These are phyloP conservation scores for Bellardia pandia DNA, from an alignment of 2,888 invertebrate species.

Conservation along the genomic window DNA sequence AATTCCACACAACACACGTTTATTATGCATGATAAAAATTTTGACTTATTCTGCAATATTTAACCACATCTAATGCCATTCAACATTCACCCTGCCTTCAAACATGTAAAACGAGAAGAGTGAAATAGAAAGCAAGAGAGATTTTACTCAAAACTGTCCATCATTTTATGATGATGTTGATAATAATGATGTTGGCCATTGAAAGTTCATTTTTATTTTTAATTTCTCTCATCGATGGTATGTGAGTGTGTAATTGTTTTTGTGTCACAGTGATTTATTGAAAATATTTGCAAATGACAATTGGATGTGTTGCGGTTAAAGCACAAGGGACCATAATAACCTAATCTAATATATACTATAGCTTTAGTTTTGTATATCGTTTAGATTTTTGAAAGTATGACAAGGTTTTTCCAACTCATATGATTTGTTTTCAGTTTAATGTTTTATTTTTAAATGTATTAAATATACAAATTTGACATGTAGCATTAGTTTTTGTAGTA, in stretches of 20 bases:
- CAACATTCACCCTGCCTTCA: conserved; percentile 33
- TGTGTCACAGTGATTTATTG: conserved; percentile 73
- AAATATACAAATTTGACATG: background rate
- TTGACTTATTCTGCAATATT: conserved; percentile 61
- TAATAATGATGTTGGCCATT: conserved; percentile 63
- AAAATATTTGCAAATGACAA: conserved; percentile 73
- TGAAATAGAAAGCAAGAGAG: background rate
- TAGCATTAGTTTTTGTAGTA: background rate
- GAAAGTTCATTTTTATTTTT: conserved; percentile 21
- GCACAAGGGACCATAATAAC: conserved; percentile 59
- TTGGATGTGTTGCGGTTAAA: conserved; percentile 55
- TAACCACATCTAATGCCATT: conserved; percentile 58
- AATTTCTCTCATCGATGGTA: background rate
- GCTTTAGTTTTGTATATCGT: background rate
- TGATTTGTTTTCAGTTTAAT: conserved; percentile 29
- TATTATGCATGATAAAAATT: conserved; percentile 62
- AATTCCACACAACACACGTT: conserved; percentile 11
- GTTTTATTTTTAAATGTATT: conserved; percentile 27
- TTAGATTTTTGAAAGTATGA: conserved; percentile 42
- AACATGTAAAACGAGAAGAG: conserved; percentile 27
- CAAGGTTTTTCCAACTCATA: conserved; percentile 28
- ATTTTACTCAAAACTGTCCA: conserved; percentile 65
- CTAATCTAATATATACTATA: conserved; percentile 35
- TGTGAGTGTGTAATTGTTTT: conserved; percentile 48
- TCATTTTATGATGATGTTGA: conserved; percentile 61